These are phyloP conservation scores for Polydesmus complanatus DNA, from an alignment of 2,888 invertebrate species.

Conservation along the genomic window DNA sequence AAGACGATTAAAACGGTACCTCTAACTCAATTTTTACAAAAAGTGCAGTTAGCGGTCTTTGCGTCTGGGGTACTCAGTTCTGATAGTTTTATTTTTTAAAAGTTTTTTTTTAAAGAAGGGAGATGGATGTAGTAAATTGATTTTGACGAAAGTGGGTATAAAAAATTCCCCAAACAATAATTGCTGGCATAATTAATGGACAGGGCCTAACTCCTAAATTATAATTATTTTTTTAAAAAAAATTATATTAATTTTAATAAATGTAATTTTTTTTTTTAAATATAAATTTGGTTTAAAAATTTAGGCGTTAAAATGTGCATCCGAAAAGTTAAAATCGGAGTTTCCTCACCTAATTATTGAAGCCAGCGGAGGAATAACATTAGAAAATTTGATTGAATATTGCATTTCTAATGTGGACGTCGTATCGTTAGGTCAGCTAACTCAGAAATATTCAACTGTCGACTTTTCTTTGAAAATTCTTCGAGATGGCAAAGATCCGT, in stretches of 20 bases:
- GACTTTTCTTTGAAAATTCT: conserved; percentile 34
- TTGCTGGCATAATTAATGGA: no score
- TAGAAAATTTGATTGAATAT: conserved; percentile 27
- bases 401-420: conserved; percentile 30
- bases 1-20: no score
- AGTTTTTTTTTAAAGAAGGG: no score
- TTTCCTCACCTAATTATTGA: conserved; percentile 31
- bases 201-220: not conserved
- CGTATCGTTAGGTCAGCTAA: conserved; percentile 32
- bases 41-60: no score
- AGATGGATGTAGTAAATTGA: no score
- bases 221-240: not conserved
- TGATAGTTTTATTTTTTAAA: no score
- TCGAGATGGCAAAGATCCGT: not conserved
- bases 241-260: not conserved
- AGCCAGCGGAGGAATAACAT: conserved; percentile 34
- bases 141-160: no score
- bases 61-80: no score
- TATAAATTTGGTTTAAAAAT: not conserved
- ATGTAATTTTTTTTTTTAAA: not conserved
- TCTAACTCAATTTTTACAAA: no score
- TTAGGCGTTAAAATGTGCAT: conserved; percentile 26
- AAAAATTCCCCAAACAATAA: no score
- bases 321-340: conserved; percentile 27
- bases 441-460: conserved; percentile 33